These are phyloP conservation scores for Oasisia sp. DNA, from an alignment of 2,888 invertebrate species.

Conservation along the genomic window DNA sequence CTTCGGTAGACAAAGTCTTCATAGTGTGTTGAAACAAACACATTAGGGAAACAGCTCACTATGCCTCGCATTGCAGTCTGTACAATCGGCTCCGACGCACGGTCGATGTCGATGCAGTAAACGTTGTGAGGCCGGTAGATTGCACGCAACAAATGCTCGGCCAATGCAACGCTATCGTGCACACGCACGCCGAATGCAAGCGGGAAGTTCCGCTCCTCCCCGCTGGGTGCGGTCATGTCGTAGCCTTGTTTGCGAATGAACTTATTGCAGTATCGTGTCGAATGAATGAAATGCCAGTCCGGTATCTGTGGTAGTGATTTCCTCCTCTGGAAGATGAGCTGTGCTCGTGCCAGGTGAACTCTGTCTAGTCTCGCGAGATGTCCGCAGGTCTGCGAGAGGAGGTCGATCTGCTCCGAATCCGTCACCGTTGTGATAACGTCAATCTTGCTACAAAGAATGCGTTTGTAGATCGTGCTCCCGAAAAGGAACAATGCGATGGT, in stretches of 20 bases:
- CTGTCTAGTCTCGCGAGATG: too few relatives aligned
- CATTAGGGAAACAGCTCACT: conserved; percentile 42
- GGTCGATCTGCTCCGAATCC: too few relatives aligned
- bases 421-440: too few relatives aligned
- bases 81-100: conserved; percentile 32
- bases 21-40: conserved; percentile 39
- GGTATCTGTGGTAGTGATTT: too few relatives aligned
- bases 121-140: conserved; percentile 48
- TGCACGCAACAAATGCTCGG: conserved; percentile 40
- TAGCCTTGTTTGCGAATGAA: conserved; percentile 22
- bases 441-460: too few relatives aligned
- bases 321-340: too few relatives aligned
- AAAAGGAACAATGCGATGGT: too few relatives aligned
- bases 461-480: too few relatives aligned
- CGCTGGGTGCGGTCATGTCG: conserved; percentile 25
- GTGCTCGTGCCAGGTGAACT: too few relatives aligned
- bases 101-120: conserved; percentile 48
- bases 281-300: too few relatives aligned
- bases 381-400: too few relatives aligned
- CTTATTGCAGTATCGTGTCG: too few relatives aligned
- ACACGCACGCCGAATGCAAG: conserved; percentile 44
- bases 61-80: conserved; percentile 34
- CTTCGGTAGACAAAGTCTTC: conserved; percentile 43
- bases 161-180: conserved; percentile 39
- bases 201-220: conserved; percentile 39